Conservation (phyloP, 2,888 invertebrate species). For the Meiosimyza platycephala region DNA sequence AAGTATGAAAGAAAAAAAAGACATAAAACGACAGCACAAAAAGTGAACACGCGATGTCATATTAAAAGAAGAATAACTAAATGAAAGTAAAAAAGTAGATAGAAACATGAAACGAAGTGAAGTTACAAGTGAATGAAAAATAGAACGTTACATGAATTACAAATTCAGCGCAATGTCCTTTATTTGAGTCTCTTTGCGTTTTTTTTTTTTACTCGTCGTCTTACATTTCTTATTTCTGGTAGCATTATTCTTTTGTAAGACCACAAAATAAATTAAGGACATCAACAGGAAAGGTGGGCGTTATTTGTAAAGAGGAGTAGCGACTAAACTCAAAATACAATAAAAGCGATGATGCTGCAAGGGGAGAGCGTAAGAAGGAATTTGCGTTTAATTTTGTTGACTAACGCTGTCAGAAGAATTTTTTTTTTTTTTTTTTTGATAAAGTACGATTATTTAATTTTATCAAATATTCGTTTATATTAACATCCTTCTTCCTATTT, state of each 20-base stretch:
- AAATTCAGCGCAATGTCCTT: constrained; percentile 49
- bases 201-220: not conserved
- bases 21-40: constrained; percentile 38
- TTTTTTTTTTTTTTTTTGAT: constrained; percentile 11
- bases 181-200: not conserved
- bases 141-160: constrained; percentile 45
- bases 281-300: not conserved
- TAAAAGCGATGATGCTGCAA: not conserved
- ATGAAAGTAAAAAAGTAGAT: not conserved
- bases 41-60: constrained; percentile 42
- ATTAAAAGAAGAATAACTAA: constrained; percentile 26
- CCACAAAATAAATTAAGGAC: constrained; percentile 44
- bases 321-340: too few species aligned
- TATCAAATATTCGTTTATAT: not conserved
- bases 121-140: not conserved
- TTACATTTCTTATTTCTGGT: not conserved
- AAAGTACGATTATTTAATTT: not conserved
- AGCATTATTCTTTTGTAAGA: constrained; percentile 38
- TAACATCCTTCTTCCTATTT: not conserved
- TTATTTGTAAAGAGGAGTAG: too few species aligned
- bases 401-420: not conserved
- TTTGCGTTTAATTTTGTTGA: constrained; percentile 6
- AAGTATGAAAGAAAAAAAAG: constrained; percentile 11
- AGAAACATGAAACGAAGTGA: not conserved
- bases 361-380: not conserved